Evolutionary conservation across 1,140 invertebrate species (phyloP).

Genomic region (Penaeus japonicus): DNA sequence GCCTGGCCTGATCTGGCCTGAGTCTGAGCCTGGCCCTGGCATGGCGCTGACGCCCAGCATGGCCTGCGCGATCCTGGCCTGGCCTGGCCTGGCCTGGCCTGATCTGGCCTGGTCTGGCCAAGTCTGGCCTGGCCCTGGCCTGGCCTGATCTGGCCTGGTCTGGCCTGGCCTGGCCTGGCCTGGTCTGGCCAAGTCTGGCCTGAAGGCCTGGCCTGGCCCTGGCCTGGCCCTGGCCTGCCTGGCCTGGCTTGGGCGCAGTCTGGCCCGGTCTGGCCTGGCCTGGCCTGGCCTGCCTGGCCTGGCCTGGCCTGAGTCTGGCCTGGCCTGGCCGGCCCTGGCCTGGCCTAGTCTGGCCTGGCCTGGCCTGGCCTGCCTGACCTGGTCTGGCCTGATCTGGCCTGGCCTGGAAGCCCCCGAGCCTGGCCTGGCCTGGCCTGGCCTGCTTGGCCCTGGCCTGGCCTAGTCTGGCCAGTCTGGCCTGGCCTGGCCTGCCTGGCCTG

Average conservation of each 20-base stretch:
- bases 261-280: conserved; percentile 38
- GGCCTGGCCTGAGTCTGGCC: not conserved
- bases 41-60: no score
- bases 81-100: conserved; percentile 22
- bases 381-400: not conserved
- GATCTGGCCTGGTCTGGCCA: conserved; percentile 6
- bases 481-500: conserved; percentile 36
- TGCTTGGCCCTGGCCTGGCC: conserved; percentile 35
- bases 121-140: conserved; percentile 4
- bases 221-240: conserved; percentile 32
- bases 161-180: conserved; percentile 10
- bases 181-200: conserved; percentile 26
- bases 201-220: conserved; percentile 47
- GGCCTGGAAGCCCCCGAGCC: conserved; percentile 44
- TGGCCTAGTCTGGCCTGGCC: not conserved
- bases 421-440: conserved; percentile 46
- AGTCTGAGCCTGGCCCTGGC: no score
- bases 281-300: conserved; percentile 3
- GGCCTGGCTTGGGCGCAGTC: conserved; percentile 40
- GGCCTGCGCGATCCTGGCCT: no score
- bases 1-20: no score
- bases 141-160: conserved; percentile 45
- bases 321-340: not conserved
- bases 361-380: conserved; percentile 40
- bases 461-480: conserved; percentile 15